Base-by-base conservation (phyloP, 1,140 invertebrate species). In the Drosophila grimshawi region DNA sequence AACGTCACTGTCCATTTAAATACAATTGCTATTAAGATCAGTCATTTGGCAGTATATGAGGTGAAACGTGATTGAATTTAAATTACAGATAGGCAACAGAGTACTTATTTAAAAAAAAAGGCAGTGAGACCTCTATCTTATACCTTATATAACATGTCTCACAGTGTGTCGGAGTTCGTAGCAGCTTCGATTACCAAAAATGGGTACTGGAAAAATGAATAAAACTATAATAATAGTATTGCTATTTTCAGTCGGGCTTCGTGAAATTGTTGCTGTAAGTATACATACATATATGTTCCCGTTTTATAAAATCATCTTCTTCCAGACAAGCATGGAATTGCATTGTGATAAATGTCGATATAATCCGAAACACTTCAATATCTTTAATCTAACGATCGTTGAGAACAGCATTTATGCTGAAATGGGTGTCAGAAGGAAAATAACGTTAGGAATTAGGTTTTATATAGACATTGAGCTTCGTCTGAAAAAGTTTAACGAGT, bases 391-490 rank as follows among this genome's bases (percentile, higher is more conserved):
- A 0, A 53, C 72, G 0, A 33, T 49, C 0, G 4, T 46, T 41
- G 63, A 78, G 0, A 70, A 49, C 10, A 63, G 35, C 2, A 6
- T 90, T 37, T 70, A 65, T 27, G 46, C 8, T 5, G 69, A 74
- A 30, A 11, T 82, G n/a, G 19, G 59, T 2, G 49, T 55, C 3
- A 80, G 56, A 66, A 29, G 37, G 2, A 33, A 64, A 8, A 48
- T 90, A n/a, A 11, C 46, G 4, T 1, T 37, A 1, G 81, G 60
- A 3, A 39, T 86, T 0, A 78, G 68, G 7, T 48, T 76, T 0
- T 30, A 56, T 32, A 11, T 88, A 8, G 53, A 75, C 6, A 41
- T 88, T 3, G 70, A 86, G 19, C 39, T 79, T 39, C 70, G 83
- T 0, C 10, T 80, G 1, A 43, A 41, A 5, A 73, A 74, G 5